Percentiles rank a stretch among this genome's conserved stretches.
These are phyloP conservation scores for Halcyon senegalensis DNA, from an alignment of 2,113 vertebrate species.

Conservation along the genomic window DNA sequence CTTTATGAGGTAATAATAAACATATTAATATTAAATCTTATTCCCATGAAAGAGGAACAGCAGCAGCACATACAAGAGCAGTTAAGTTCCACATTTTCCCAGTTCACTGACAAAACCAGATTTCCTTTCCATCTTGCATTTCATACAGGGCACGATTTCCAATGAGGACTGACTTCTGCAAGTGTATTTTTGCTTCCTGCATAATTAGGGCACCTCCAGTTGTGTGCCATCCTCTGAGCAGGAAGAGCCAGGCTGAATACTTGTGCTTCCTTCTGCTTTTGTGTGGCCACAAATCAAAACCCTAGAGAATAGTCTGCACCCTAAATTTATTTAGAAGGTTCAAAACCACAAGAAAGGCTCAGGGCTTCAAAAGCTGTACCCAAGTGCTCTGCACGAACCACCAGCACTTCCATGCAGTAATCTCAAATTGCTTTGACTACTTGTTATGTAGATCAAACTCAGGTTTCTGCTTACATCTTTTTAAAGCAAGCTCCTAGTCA, in stretches of 20 bases:
- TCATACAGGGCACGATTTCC: not conserved
- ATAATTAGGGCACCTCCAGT: not conserved
- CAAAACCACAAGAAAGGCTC: not conserved
- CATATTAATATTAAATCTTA: constrained; percentile 27
- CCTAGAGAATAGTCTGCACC: not conserved
- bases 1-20: constrained; percentile 54
- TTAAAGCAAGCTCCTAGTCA: not conserved
- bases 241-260: not conserved
- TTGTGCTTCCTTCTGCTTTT: not conserved
- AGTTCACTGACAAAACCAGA: not conserved
- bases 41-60: not conserved
- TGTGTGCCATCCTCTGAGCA: not conserved
- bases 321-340: not conserved
- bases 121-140: not conserved
- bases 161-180: not conserved
- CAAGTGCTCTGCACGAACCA: not conserved
- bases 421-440: not conserved
- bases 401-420: not conserved
- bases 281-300: not conserved
- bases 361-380: not conserved
- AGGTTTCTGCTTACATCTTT: not conserved
- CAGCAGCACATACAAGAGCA: not conserved
- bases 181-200: not conserved
- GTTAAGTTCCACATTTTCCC: not conserved
- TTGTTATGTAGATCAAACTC: not conserved